Conservation (phyloP, 1,140 invertebrate genomes). For the Eueides isabella region DNA sequence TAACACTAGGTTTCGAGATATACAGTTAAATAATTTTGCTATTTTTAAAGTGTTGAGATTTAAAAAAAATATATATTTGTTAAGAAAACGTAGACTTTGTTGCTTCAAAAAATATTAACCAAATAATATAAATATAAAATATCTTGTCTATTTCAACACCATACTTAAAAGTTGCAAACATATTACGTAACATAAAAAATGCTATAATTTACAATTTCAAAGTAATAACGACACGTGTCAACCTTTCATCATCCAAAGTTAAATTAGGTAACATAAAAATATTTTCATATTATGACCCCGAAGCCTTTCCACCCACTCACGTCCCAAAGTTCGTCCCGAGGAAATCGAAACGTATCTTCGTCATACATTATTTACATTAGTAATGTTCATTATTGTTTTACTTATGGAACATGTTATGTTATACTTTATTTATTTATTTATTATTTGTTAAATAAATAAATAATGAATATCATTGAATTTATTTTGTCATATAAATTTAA, state of each 20-base stretch:
- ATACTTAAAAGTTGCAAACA: not conserved
- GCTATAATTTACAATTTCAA: not conserved
- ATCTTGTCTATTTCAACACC: no score
- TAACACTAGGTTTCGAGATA: no score
- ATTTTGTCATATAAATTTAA: no score
- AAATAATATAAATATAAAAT: not conserved
- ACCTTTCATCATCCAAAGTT: constrained; percentile 18
- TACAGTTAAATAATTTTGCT: no score
- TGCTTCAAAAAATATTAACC: no score
- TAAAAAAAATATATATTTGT: no score
- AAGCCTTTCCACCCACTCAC: constrained; percentile 16
- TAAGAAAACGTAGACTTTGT: no score
- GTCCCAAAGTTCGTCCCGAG: constrained; percentile 15
- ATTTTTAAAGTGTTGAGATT: no score
- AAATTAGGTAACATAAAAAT: constrained; percentile 23
- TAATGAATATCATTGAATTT: no score
- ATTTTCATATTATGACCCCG: constrained; percentile 27
- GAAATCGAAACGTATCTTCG: constrained; percentile 18
- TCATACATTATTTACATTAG: constrained; percentile 24
- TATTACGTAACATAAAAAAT: not conserved
- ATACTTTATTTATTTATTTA: no score
- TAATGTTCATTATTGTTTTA: constrained; percentile 19
- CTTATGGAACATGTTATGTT: not conserved
- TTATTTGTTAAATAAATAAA: no score
- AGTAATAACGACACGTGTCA: constrained; percentile 7